Base-by-base conservation (phyloP, 1,140 invertebrate genomes). In the Drosophila ercepeae region DNA sequence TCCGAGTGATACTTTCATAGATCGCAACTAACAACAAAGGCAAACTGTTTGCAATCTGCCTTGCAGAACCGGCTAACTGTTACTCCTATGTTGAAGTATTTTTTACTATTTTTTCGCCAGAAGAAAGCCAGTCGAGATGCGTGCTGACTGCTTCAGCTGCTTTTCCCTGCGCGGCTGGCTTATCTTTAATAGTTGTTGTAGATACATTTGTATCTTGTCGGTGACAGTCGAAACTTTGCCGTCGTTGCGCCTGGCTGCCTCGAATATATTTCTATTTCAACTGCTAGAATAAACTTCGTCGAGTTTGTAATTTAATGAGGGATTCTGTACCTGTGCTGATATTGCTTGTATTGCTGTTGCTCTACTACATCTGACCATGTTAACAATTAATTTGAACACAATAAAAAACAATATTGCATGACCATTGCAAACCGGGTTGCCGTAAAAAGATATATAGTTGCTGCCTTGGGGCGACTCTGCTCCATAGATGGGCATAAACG, bases 11-110 rank as follows among this genome's bases (percentile, higher is more conserved):
- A 70, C 49, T 68, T 78, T 75, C 60, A 58, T 57, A 83, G 65
- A 79, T 75, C 79, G 53, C 67, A 54, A 65, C 60, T 75, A 82
- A 58, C 19, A 57, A 44, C 41, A 63, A 63, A 36, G 27, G 29
- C 27, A 64, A 64, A 27, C 21, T 48, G 25, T 39, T 39, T 65
- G 61, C 55, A 69, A 54, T 61, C 64, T 52, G 63, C 75, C 71
- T 84, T 81, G 82, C 81, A 86, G 81, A 86, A 88, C 76, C 81
- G 76, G 63, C 82, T 84, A 84, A 86, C 81, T 65, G 81, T 86
- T 61, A 48, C 61, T 73, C 39, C 46, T 54, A 21, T 77, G 54
- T 58, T 77, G 52, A n/a, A n/a, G n/a, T n/a, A n/a, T n/a, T 54
- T 69, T 59, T 41, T 29, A 29, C 46, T 36, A 44, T 45, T 72